Percentiles rank a stretch among this genome's conserved stretches.
Evolutionary conservation across 2,113 vertebrate species (phyloP).

Genomic region (Columbina picui): DNA sequence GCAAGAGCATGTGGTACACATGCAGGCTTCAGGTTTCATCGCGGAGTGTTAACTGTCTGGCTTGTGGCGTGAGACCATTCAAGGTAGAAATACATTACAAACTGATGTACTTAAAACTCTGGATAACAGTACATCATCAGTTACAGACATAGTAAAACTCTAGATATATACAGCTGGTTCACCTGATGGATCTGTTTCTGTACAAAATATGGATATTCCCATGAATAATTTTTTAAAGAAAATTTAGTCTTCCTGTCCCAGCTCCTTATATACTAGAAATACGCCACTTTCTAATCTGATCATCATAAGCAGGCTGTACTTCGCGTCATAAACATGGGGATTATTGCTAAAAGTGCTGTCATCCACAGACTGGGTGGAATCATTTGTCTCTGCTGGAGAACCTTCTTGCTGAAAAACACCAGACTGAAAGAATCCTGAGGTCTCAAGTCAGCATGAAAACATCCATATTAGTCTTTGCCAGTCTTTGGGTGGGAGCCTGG

Average conservation of each 20-base stretch:
- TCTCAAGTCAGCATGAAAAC: background rate
- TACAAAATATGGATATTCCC: background rate
- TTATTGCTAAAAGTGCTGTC: background rate
- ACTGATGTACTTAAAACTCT: background rate
- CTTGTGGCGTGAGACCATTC: background rate
- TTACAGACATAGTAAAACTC: background rate
- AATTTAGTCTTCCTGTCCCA: background rate
- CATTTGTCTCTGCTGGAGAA: background rate
- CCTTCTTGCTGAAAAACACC: background rate
- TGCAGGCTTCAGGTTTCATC: constrained; percentile 3
- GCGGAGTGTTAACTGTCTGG: background rate
- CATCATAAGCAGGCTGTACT: background rate
- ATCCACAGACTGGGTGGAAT: background rate
- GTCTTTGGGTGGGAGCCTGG: background rate
- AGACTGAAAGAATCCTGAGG: background rate
- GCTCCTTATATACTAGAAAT: background rate
- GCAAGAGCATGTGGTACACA: background rate
- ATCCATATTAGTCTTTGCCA: background rate
- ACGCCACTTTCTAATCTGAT: background rate
- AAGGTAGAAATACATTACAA: background rate
- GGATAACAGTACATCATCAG: background rate
- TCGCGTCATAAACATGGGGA: fast-evolving
- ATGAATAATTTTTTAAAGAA: background rate
- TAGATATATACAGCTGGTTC: background rate
- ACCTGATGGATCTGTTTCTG: background rate